A percentile compares a stretch with the other conserved stretches of the same genome.
These are phyloP conservation scores for Caenorhabditis sulstoni DNA, from an alignment of 2,888 invertebrate genomes.

Conservation along the genomic window DNA sequence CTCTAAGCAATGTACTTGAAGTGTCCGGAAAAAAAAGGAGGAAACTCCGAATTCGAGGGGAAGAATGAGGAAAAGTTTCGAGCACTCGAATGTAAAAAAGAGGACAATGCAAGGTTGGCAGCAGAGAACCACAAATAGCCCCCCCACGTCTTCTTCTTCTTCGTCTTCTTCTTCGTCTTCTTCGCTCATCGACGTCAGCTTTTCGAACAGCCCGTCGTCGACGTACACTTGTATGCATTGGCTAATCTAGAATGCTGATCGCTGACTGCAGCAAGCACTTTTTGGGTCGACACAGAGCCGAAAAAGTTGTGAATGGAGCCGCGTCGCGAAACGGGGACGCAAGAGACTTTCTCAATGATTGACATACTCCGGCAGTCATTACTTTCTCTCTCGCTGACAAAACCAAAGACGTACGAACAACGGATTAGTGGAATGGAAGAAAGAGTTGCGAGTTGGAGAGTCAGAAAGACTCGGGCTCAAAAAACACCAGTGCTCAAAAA, in stretches of 20 bases:
- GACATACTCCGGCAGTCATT: slow-evolving; percentile 47
- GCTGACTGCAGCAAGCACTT: slow-evolving; percentile 48
- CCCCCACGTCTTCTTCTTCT: no score
- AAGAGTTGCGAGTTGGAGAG: slow-evolving; percentile 20
- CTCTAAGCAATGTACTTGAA: slow-evolving; percentile 3
- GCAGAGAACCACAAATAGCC: not conserved
- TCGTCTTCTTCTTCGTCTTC: no score
- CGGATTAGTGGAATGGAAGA: slow-evolving; percentile 27
- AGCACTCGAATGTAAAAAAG: slow-evolving; percentile 17
- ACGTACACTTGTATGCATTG: slow-evolving; percentile 52
- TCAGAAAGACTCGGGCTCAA: slow-evolving; percentile 16
- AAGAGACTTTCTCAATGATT: slow-evolving; percentile 31
- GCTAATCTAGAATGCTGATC: slow-evolving; percentile 57
- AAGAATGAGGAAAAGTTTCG: not conserved
- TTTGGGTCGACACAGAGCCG: slow-evolving; percentile 17
- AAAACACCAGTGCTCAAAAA: slow-evolving; percentile 19
- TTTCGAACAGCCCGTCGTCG: not conserved
- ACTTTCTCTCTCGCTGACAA: slow-evolving; percentile 30
- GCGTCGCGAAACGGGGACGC: slow-evolving; percentile 12
- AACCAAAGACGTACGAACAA: slow-evolving; percentile 40
- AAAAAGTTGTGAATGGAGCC: slow-evolving; percentile 43
- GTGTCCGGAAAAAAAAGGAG: not conserved
- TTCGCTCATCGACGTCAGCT: slow-evolving; percentile 13
- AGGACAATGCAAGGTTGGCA: slow-evolving; percentile 39
- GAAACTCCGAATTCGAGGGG: not conserved